phyloP scores from a whole-genome alignment of 2,888 invertebrate genomes.

The Thera obeliscata region DNA sequence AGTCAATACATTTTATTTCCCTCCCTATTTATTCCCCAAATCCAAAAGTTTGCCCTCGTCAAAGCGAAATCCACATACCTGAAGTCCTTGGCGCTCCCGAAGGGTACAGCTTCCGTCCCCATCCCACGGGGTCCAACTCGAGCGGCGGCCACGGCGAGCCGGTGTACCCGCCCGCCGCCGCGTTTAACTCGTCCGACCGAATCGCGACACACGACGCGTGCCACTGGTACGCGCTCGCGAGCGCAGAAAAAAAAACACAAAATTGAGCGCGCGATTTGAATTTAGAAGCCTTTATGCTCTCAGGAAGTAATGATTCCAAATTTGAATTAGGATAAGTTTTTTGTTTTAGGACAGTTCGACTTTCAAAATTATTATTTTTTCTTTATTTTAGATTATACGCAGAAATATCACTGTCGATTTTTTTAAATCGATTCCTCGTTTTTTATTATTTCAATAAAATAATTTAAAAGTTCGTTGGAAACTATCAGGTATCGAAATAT shows the following conservation, averaged over 20 bases:
- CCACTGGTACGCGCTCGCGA: conserved; percentile 69
- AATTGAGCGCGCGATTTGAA: conserved; percentile 47
- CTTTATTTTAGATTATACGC: not conserved
- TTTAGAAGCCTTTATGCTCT: conserved; percentile 27
- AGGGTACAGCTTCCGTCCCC: conserved; percentile 92
- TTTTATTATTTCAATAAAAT: not conserved
- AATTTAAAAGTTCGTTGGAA: conserved; percentile 34
- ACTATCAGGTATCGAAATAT: conserved; percentile 49
- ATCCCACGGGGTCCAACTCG: conserved; percentile 90
- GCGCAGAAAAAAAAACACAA: conserved; percentile 65
- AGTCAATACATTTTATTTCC: not conserved
- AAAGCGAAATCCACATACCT: conserved; percentile 57
- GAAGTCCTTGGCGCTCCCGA: conserved; percentile 88
- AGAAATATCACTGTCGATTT: conserved; percentile 6
- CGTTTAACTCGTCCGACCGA: conserved; percentile 91
- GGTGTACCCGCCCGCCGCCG: conserved; percentile 90
- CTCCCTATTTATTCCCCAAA: not conserved
- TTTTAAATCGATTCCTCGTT: not conserved
- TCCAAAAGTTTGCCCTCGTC: not conserved
- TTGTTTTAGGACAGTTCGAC: conserved; percentile 1
- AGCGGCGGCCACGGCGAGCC: conserved; percentile 92
- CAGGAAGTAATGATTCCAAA: not conserved
- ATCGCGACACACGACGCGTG: conserved; percentile 82
- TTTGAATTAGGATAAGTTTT: not conserved
- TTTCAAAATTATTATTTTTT: not conserved